Evolutionary conservation across 2,888 invertebrate species (phyloP), one percentile per base, ranked within the genome.

Genomic region (Galerucella pusilla): DNA sequence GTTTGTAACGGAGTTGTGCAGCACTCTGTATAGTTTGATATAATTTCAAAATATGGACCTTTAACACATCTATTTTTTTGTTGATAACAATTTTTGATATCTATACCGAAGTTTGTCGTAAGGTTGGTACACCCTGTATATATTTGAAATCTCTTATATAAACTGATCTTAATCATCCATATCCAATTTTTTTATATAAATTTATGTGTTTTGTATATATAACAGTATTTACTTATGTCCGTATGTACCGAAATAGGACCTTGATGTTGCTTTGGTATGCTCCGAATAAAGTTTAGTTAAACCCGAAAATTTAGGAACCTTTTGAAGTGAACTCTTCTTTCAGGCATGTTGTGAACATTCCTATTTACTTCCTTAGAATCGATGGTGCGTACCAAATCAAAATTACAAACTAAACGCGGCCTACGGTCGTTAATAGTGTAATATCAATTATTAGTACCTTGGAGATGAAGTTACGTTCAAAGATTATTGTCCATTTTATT

Each of bases 111-210:
- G n/a, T n/a, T n/a, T n/a, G n/a, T 20, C 20, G 0, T 20, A 20
- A 20, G 20, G 20, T 20, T 20, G 20, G 20, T 20, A 20, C 20
- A 20, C 28, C 5, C 52, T n/a, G 52, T 52, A n/a, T 6, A 52
- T 52, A 52, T 42, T 42, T n/a, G n/a, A 52, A 52, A 52, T 6
- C 52, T 60, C 59, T 25, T 60, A 10, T 49, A 61, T n/a, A 61
- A 35, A 61, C 35, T 61, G 61, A 11, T 61, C 61, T 61, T 12
- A 61, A 61, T 12, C 61, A 35, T n/a, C 16, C 35, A 28, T 35
- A 35, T 35, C 35, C 61, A 28, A 2, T 35, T 61, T 61, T 35
- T 61, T 61, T 11, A 61, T 35, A 35, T 61, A 3, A 14, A 28
- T 9, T 12, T 14, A 42, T 49, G 49, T 35, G 12, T 49, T 61